Percentiles rank a stretch among this genome's conserved stretches.
Conservation (phyloP, 2,113 vertebrate species). For the Meles meles region DNA sequence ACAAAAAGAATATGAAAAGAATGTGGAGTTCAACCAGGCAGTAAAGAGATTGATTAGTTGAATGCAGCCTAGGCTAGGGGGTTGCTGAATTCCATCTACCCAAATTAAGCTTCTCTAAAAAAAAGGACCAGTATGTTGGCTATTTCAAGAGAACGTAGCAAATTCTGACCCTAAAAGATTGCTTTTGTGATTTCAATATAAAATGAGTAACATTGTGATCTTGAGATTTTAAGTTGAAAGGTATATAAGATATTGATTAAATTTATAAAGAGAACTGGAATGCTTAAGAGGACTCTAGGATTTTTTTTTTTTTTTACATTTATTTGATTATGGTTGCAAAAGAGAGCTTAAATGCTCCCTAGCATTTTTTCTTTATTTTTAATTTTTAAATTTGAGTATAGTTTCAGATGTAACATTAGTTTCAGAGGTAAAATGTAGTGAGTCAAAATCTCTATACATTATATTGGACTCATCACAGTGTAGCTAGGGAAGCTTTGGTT, state of each 20-base stretch:
- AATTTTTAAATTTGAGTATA: neutral
- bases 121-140: neutral
- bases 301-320: neutral
- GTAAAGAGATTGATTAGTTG: conserved; percentile 57
- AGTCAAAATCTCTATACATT: neutral
- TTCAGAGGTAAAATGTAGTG: neutral
- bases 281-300: neutral
- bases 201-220: conserved; percentile 29
- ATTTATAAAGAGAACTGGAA: conserved; percentile 6
- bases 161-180: neutral
- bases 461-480: neutral
- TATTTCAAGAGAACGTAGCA: conserved; percentile 19
- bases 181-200: neutral
- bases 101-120: conserved; percentile 51
- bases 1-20: conserved; percentile 48
- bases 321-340: conserved; percentile 12
- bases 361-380: neutral
- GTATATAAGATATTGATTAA: neutral
- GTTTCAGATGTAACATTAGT: neutral
- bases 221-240: neutral
- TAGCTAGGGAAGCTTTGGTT: neutral
- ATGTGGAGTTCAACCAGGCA: conserved; percentile 52
- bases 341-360: neutral
- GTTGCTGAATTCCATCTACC: conserved; percentile 51
- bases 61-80: neutral